These are phyloP conservation scores for Sipha maydis DNA, from an alignment of 2,888 invertebrate species.

Conservation along the genomic window DNA sequence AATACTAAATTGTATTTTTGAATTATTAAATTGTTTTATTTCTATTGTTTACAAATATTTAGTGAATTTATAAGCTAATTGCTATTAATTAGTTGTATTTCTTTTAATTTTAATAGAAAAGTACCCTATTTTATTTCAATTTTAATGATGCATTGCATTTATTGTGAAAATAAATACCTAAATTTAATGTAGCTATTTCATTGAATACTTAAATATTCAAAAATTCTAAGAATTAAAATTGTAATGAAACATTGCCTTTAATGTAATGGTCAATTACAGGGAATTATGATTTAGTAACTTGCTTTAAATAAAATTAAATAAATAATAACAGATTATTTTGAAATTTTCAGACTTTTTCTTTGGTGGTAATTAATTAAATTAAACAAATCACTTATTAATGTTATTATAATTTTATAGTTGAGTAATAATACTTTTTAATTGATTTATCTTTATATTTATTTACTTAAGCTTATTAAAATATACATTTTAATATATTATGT, in stretches of 20 bases:
- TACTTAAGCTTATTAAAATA: background rate
- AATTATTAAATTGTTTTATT: constrained; percentile 12
- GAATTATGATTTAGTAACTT: background rate
- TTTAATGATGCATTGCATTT: background rate
- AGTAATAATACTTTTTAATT: background rate
- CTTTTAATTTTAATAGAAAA: background rate
- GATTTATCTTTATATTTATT: background rate
- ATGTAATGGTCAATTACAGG: background rate
- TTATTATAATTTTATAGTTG: background rate
- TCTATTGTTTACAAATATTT: background rate
- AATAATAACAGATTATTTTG: background rate
- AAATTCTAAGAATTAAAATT: background rate
- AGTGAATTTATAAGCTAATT: constrained; percentile 21
- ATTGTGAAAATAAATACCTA: background rate
- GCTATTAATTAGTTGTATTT: background rate
- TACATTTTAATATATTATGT: background rate
- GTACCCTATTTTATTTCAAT: background rate
- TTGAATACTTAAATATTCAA: no score
- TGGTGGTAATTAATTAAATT: no score
- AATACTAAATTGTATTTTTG: background rate
- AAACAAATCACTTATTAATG: no score
- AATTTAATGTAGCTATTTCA: background rate
- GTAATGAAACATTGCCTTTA: background rate
- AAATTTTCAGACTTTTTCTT: background rate
- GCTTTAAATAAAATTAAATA: background rate